Evolutionary conservation across 2,888 invertebrate species (phyloP), one percentile per base, ranked within the genome.

Genomic region (Philereme transversata): DNA sequence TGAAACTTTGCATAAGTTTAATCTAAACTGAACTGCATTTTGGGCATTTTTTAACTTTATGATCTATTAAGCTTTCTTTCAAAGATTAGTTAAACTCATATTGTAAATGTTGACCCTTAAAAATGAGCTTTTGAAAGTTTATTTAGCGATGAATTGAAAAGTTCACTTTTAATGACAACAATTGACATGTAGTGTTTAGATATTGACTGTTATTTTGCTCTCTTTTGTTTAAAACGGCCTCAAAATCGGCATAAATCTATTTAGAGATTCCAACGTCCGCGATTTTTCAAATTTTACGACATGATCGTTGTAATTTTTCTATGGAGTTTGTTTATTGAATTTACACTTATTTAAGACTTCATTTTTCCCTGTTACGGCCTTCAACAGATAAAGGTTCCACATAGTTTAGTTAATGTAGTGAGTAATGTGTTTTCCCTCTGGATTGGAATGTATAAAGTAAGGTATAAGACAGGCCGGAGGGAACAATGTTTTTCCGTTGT

Each of bases 401-500:
- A 79, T 90, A 90, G 88, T 73, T 68, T 86, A 86, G 82, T 77
- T 68, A 82, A 79, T 74, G 79, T 81, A 79, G 77, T 79, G 76
- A 76, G 72, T 80, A 74, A 82, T 78, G 76, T 78, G 79, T 77
- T 84, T 84, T 86, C 87, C 87, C 87, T 86, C 81, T 84, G 86
- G 69, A 60, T 68, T 76, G 72, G 79, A 76, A 55, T 86, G 88
- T 91, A 89, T 75, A 89, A 88, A 86, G 80, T 86, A 79, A 79
- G 65, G 69, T 70, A 73, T 90, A 88, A 88, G 84, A 71, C 79
- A 72, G 69, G 72, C 76, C 84, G 83, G 76, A 82, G 89, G 88
- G 90, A 82, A 81, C 77, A 74, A 75, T 79, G 82, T 84, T 89
- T 90, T 91, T 91, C 91, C 92, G 92, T 91, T 90, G 90, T 91